phyloP scores from a whole-genome alignment of 2,113 vertebrate genomes.

The Tenebrosternarchus preto region DNA sequence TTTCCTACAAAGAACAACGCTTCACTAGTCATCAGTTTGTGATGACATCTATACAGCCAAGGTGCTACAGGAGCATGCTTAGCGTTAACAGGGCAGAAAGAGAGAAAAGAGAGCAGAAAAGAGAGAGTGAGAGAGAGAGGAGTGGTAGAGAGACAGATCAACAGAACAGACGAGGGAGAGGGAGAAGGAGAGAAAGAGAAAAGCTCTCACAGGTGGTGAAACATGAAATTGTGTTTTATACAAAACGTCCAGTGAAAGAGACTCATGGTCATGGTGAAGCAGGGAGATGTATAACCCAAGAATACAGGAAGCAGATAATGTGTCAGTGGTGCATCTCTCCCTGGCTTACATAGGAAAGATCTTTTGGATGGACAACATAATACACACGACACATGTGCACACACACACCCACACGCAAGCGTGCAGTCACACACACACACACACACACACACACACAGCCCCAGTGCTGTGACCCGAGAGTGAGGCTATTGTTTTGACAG shows the following conservation, averaged over 20 bases:
- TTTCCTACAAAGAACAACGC: not conserved
- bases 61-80: not conserved
- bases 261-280: not conserved
- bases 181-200: not conserved
- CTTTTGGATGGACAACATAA: not conserved
- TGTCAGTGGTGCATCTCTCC: not conserved
- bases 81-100: not conserved
- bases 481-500: conserved; percentile 51
- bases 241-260: not conserved
- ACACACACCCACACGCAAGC: no score
- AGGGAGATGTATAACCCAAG: not conserved
- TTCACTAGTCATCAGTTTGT: not conserved
- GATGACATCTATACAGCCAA: not conserved
- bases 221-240: conserved; percentile 17
- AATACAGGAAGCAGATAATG: not conserved
- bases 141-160: not conserved
- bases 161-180: not conserved
- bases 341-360: not conserved
- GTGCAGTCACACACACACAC: not conserved
- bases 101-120: not conserved
- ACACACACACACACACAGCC: not conserved
- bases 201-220: not conserved
- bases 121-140: not conserved
- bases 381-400: not conserved
- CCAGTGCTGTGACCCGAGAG: conserved; percentile 47